Evolutionary conservation across 2,113 vertebrate species (phyloP), one percentile per base, ranked within the genome.

Genomic region (Jaculus jaculus): DNA sequence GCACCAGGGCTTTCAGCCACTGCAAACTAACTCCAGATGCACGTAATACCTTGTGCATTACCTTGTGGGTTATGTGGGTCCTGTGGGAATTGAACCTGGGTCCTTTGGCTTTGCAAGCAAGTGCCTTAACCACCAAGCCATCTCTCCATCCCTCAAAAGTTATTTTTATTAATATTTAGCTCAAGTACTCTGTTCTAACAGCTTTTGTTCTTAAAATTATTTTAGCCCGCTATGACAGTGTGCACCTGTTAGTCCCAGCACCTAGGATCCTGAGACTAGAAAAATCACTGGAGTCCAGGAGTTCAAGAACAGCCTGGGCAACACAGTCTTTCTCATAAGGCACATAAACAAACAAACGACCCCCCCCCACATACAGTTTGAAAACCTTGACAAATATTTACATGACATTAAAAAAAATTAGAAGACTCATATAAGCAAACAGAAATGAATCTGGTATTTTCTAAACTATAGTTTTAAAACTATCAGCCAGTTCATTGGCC

Each of bases 341-440:
- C 47, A 89, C 24, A 30, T 37, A 61, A 16, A 81, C 51, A 20
- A 58, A 71, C 37, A 16, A n/a, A n/a, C n/a, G n/a, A n/a, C n/a
- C n/a, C n/a, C n/a, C n/a, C 24, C 28, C 5, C 42, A 47, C 42
- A 47, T 47, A 24, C 37, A 51, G 26, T 74, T 74, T 42, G 24
- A 32, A 42, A 74, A 74, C 51, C 4, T 28, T 47, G 23, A 54
- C 7, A 47, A 72, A 30, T 63, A 24, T 24, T 63, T 20, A 63
- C 6, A 24, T 63, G 61, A 60, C 3, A 47, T 8, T 47, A 3
- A 28, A 66, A 89, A 92, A 90, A 75, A 13, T 78, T 37, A 79
- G 73, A 84, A 94, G 75, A 90, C 66, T 60, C 6, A 24, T 21
- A 63, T 90, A 92, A 88, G 34, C 77, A 82, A 90, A 95, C 80